Conservation (phyloP, 2,113 vertebrate genomes). For the Gymnorhina tibicen region DNA sequence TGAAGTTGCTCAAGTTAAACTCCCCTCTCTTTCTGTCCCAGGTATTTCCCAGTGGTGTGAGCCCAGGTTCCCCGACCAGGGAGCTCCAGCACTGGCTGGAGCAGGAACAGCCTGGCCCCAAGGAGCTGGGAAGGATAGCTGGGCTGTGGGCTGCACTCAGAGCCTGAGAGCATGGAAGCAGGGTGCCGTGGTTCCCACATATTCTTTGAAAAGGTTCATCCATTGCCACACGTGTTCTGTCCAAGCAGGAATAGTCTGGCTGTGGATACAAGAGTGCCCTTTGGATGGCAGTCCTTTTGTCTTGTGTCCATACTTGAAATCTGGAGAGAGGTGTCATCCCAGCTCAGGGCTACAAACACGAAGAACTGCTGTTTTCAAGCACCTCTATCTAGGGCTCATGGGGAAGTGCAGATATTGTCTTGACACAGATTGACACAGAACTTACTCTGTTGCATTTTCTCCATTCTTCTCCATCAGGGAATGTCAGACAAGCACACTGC, state of each 20-base stretch:
- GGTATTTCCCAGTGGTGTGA: not conserved
- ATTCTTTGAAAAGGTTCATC: not conserved
- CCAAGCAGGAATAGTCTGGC: not conserved
- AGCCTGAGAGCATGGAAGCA: not conserved
- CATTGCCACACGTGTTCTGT: too few relatives aligned
- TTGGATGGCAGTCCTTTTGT: not conserved
- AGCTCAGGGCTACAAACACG: not conserved
- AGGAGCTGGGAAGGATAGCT: not conserved
- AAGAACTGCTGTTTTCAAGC: not conserved
- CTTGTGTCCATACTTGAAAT: accelerated
- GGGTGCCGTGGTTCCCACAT: accelerated
- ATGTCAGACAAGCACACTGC: not conserved
- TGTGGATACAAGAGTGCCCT: not conserved
- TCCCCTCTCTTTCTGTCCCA: not conserved
- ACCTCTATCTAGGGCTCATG: not conserved
- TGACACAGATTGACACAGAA: not conserved
- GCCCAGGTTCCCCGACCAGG: not conserved
- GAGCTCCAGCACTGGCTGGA: not conserved
- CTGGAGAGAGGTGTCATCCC: not conserved
- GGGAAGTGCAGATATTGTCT: not conserved
- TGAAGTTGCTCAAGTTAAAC: not conserved
- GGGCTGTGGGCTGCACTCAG: accelerated
- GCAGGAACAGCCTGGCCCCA: not conserved
- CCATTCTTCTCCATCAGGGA: not conserved
- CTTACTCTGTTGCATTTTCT: not conserved